Evolutionary conservation across 1,140 invertebrate species (phyloP), one percentile per base, ranked within the genome.

Genomic region (Musca vetustissima): DNA sequence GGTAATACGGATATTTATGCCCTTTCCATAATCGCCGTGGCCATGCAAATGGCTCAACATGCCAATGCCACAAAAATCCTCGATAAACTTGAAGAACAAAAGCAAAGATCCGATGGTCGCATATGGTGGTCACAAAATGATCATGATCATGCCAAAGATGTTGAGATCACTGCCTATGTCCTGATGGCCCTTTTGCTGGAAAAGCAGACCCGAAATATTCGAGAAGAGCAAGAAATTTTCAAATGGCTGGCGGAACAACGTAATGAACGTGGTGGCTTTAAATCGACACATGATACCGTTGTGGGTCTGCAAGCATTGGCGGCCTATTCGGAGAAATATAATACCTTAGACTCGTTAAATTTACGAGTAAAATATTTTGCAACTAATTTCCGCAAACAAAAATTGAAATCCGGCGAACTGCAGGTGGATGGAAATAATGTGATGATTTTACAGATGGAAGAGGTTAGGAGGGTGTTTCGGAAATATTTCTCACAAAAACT

Each of bases 151-250:
- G 88, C 90, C 14, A 84, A 89, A 14, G 89, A 92, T 75, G 87
- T 94, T 32, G 92, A 95, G 81, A 91, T 91, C 73, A 92, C 92
- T 2, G 86, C 91, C 0, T 94, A 94, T 75, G 88, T 86, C 4
- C 75, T 93, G 22, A 76, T 93, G 47, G 86, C 90, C 8, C 83
- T 89, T n/a, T 75, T 91, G 17, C 86, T 87, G 75, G 76, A 87
- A 19, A 85, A 87, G 9, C 84, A 85, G 1, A 83, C 89, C 4
- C 85, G 86, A 3, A 83, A 86, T 4, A 83, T 85, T 2, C 9
- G 50, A 65, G 61, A 75, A 69, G 28, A 70, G 0, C 85, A 86
- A 48, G 87, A 87, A 59, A 86, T 88, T 2, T 78, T 90, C 0
- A 85, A 87, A 36, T 94, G 92, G 91, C 83, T 95, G 68, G 87